Evolutionary conservation across 2,113 vertebrate genomes (phyloP), one percentile per base, ranked within the genome.

Genomic region (Tonatia bakeri): DNA sequence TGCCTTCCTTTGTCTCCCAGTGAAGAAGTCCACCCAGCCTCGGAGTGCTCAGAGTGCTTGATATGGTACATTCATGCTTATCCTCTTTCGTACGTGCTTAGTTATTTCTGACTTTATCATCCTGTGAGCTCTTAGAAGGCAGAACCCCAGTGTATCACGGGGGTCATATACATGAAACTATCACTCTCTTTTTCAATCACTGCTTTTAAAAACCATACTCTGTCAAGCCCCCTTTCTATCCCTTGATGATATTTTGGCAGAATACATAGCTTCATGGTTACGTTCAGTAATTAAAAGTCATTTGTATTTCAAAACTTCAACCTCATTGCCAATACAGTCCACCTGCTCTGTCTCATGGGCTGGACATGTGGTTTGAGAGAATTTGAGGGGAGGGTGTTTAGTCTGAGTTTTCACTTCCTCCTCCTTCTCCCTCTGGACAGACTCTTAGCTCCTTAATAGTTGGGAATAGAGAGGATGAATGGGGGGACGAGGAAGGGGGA

Each of bases 101-200:
- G 76, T 80, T 86, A 86, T 61, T 80, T 94, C 82, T 91, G 77
- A 88, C 82, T 76, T 65, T 40, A 45, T 87, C 94, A 24, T 56
- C 67, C 82, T 89, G 43, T 91, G 94, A 94, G 38, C 47, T 86
- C 83, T 67, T 0, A 47, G 77, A 90, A 90, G 43, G 22, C 50
- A 89, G 52, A 84, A 31, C 9, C 73, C 67, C 81, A 64, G 9
- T 64, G n/a, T 50, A 40, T 72, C 52, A 47, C 2, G 3, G n/a
- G 50, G n/a, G 45, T 77, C 85, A 72, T 26, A 64, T 7, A 50
- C 50, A 72, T 13, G 28, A 75, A 87, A 61, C 2, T 0, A 83
- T 76, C 72, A 76, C 52, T 70, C 26, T 94, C 77, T 87, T 65
- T 86, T 54, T 56, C 88, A 40, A 40, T 20, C 13, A 6, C 52